Base-by-base conservation (phyloP, 53 echinoderm and acorn worm genomes). In the Holothuria leucospilota region DNA sequence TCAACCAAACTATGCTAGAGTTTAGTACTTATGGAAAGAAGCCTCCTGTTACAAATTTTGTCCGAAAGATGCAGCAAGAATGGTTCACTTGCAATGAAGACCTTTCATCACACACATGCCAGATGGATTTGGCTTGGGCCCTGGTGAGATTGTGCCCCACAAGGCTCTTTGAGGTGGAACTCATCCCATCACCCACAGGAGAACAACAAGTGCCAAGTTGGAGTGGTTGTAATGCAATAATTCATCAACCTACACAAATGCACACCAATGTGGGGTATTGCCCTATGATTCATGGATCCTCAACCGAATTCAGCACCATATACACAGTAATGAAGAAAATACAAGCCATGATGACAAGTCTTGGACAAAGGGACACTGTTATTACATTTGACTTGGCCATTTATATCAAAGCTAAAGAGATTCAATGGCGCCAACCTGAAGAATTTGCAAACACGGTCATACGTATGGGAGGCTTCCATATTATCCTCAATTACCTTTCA, bases 321-420 rank as follows among this genome's bases (percentile, higher is more conserved):
- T 86, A 86, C 73, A 86, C 63, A n/a, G 78, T 79, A 30, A 86
- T 86, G 87, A 79, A 87, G 20, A 87, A 78, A 46, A 78, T 63
- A 20, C 29, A 46, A 24, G 87, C 80, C 53, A 82, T 82, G 49
- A 77, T 75, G 24, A 68, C 69, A n/a, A 39, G 70, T 39, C 20
- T 38, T 73, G 13, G 74, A 21, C 24, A 75, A 74, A 40, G 61
- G 63, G 27, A 29, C 63, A 6, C 66, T 52, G 21, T 65, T 34
- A 34, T 34, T 34, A 34, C 34, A 34, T 34, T 34, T 34, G 34
- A 34, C 34, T 34, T 34, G 34, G 34, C 34, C 34, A 34, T 34
- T 3, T 34, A 34, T 34, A 34, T 34, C 34, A 34, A 34, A 34
- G 34, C 34, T 34, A 3, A 34, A 34, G 86, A 30, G n/a, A n/a